Conservation (phyloP, 2,888 invertebrate species). For the Globia sparganii region DNA sequence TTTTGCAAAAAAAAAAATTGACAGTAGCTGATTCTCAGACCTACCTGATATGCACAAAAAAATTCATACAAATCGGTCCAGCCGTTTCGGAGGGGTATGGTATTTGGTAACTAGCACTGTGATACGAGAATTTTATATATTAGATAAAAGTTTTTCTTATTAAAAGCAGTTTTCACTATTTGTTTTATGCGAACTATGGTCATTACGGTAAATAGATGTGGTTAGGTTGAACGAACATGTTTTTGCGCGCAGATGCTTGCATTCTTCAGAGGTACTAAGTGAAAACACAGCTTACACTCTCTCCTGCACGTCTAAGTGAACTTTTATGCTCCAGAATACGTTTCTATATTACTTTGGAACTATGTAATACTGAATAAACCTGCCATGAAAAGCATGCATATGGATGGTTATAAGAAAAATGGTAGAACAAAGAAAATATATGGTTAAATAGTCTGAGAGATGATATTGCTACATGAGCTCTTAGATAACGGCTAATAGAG, state of each 20-base stretch:
- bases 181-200: neutral
- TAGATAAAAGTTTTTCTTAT: neutral
- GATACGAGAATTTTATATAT: too few relatives aligned
- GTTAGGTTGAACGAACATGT: conserved; percentile 2
- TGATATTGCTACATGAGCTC: neutral
- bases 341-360: neutral
- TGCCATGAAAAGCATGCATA: neutral
- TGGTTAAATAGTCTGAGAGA: neutral
- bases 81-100: too few relatives aligned
- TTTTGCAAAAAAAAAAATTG: too few relatives aligned
- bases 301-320: conserved; percentile 11
- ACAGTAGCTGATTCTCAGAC: too few relatives aligned
- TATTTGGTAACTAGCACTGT: too few relatives aligned
- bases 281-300: conserved; percentile 1
- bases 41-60: too few relatives aligned
- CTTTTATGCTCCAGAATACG: neutral
- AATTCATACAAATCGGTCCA: too few relatives aligned
- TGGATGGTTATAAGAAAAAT: neutral
- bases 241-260: conserved; percentile 21
- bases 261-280: conserved; percentile 12
- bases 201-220: neutral
- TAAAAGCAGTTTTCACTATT: neutral
- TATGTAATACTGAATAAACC: neutral
- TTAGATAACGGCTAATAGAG: neutral
- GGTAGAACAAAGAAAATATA: neutral